Evolutionary conservation across 2,888 invertebrate genomes (phyloP).

Genomic region (Neelides folsomi): DNA sequence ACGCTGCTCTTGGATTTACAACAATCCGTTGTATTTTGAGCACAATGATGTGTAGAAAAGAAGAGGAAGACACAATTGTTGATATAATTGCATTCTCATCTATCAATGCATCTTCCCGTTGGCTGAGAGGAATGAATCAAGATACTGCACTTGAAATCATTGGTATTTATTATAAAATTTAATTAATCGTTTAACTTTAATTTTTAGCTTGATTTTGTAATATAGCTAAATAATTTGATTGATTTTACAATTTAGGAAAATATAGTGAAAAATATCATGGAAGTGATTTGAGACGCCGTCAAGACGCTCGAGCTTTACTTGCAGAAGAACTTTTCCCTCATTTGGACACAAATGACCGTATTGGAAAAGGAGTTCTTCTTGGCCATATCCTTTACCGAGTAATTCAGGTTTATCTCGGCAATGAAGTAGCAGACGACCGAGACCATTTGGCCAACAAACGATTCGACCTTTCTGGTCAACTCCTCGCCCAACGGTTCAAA

Average conservation of each 20-base stretch:
- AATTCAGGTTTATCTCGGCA: constrained; percentile 42
- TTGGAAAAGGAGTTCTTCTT: constrained; percentile 46
- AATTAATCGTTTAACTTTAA: too few relatives aligned
- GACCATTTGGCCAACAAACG: constrained; percentile 52
- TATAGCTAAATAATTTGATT: too few relatives aligned
- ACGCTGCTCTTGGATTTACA: too few relatives aligned
- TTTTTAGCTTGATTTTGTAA: too few relatives aligned
- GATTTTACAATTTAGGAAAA: too few relatives aligned
- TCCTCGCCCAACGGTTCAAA: constrained; percentile 47
- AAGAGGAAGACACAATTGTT: too few relatives aligned
- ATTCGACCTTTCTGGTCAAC: constrained; percentile 47
- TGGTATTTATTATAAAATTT: constrained; percentile 5
- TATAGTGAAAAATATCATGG: too few relatives aligned
- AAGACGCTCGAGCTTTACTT: constrained; percentile 30
- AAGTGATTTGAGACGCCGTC: too few relatives aligned
- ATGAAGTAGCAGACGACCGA: constrained; percentile 47
- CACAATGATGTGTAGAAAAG: too few relatives aligned
- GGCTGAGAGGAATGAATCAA: constrained; percentile 37
- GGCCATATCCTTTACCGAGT: constrained; percentile 50
- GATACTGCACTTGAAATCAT: constrained; percentile 1
- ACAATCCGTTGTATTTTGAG: too few relatives aligned
- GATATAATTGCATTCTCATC: not conserved
- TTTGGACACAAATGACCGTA: constrained; percentile 48
- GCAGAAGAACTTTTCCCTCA: constrained; percentile 51
- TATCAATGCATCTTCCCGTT: not conserved